These are phyloP conservation scores for Hylaea fasciaria DNA, from an alignment of 2,888 invertebrate genomes.

Conservation along the genomic window DNA sequence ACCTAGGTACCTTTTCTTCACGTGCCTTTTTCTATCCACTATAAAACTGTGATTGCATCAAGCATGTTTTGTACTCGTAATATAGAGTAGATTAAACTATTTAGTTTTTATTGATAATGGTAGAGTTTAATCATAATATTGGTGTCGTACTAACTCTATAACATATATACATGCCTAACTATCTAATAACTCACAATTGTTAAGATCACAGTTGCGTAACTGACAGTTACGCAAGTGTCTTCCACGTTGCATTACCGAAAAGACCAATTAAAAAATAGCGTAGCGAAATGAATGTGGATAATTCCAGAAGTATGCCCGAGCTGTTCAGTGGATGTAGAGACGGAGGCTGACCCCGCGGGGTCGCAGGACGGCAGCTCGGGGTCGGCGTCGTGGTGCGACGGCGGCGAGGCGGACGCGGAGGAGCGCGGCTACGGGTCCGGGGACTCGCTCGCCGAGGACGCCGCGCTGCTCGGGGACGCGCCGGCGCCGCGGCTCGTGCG, in stretches of 20 bases:
- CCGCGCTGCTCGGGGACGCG: conserved; percentile 72
- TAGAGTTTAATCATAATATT: conserved; percentile 13
- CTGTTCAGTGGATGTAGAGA: conserved; percentile 79
- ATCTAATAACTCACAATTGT: no score
- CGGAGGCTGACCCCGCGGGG: conserved; percentile 72
- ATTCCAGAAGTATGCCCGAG: conserved; percentile 79
- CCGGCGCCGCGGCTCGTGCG: conserved; percentile 65
- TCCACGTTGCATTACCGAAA: not conserved
- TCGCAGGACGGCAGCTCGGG: conserved; percentile 76
- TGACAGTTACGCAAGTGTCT: not conserved
- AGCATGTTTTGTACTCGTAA: conserved; percentile 21
- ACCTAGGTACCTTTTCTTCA: no score
- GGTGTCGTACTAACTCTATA: not conserved
- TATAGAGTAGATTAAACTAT: conserved; percentile 8
- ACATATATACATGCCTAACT: not conserved
- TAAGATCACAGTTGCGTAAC: no score
- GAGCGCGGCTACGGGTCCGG: conserved; percentile 83
- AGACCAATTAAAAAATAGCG: not conserved
- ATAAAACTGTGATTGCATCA: conserved; percentile 22
- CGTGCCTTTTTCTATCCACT: conserved; percentile 32
- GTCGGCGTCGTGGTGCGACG: conserved; percentile 82
- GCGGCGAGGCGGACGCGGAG: conserved; percentile 72
- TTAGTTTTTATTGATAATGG: conserved; percentile 10
- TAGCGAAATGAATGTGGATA: conserved; percentile 4
- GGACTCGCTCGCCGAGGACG: conserved; percentile 81